phyloP scores from a whole-genome alignment of 2,113 vertebrate genomes.

The Onychorhynchus coronatus region DNA sequence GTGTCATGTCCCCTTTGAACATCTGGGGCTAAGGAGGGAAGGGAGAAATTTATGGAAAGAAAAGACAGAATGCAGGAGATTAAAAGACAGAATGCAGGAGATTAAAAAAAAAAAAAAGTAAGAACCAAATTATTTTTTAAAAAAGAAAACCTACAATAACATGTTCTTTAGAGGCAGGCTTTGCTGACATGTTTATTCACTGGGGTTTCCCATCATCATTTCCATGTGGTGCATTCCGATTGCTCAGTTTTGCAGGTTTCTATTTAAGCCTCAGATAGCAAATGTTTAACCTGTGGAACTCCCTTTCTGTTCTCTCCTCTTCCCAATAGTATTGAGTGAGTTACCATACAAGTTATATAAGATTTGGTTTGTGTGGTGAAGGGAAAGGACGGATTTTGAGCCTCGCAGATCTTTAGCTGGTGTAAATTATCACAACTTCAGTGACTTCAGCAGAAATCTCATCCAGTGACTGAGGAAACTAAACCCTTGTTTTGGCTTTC shows the following conservation, averaged over 20 bases:
- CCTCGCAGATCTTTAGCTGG: not conserved
- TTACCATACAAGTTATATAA: not conserved
- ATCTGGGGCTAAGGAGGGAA: not conserved
- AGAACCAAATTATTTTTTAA: not conserved
- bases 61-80: not conserved
- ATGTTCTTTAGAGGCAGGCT: not conserved
- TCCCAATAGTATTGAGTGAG: not conserved
- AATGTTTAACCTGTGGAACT: not conserved
- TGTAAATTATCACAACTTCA: conserved; percentile 16
- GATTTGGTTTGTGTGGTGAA: not conserved
- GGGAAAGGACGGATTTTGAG: not conserved
- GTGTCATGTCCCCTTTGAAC: not conserved
- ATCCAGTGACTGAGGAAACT: not conserved
- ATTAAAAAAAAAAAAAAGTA: not conserved
- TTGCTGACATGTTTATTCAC: not conserved
- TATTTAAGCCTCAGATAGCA: not conserved
- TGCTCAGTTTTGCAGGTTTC: not conserved
- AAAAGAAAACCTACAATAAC: not conserved
- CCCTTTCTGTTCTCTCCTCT: not conserved
- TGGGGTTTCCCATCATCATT: conserved; percentile 39
- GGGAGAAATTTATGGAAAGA: not conserved
- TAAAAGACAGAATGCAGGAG: not conserved
- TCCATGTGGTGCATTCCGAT: conserved; percentile 21
- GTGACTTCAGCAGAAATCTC: not conserved
- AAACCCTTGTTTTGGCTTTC: not conserved